phyloP scores from a whole-genome alignment of 2,888 invertebrate genomes.

The Frankliniella intonsa region DNA sequence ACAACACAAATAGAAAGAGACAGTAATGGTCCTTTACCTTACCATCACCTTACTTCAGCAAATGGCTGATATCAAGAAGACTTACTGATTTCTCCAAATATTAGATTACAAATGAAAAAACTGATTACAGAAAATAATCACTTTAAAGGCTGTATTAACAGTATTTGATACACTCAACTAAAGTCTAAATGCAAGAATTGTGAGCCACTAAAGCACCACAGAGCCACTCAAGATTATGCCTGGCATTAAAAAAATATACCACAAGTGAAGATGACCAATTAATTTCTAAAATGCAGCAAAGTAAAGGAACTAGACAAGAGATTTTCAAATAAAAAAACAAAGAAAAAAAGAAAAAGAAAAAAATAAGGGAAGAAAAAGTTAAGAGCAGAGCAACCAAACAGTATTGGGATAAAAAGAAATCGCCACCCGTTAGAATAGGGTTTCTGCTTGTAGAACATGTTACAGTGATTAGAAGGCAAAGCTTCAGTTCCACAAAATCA shows the following conservation, averaged over 20 bases:
- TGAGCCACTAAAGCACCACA: not conserved
- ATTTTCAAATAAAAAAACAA: not conserved
- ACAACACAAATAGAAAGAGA: not conserved
- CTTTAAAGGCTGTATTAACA: not conserved
- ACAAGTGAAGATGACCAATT: not conserved
- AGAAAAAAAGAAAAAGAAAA: not conserved
- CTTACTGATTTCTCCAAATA: not conserved
- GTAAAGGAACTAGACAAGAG: not conserved
- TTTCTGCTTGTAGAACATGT: not conserved
- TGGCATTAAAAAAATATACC: constrained; percentile 13
- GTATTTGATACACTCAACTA: not conserved
- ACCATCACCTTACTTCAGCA: constrained; percentile 12
- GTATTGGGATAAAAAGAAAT: not conserved
- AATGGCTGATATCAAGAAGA: not conserved
- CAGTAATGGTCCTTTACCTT: not conserved
- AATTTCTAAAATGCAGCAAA: not conserved
- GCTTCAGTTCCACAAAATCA: not conserved
- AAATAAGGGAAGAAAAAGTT: not conserved
- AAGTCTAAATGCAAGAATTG: not conserved
- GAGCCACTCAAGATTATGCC: not conserved
- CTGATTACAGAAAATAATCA: constrained; percentile 25
- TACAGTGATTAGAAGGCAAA: not conserved
- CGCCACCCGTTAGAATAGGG: not conserved
- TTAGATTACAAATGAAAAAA: not conserved
- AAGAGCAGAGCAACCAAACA: no score